phyloP scores from a whole-genome alignment of 2,888 invertebrate species.

The Kuschelorhynchus macadamiae region DNA sequence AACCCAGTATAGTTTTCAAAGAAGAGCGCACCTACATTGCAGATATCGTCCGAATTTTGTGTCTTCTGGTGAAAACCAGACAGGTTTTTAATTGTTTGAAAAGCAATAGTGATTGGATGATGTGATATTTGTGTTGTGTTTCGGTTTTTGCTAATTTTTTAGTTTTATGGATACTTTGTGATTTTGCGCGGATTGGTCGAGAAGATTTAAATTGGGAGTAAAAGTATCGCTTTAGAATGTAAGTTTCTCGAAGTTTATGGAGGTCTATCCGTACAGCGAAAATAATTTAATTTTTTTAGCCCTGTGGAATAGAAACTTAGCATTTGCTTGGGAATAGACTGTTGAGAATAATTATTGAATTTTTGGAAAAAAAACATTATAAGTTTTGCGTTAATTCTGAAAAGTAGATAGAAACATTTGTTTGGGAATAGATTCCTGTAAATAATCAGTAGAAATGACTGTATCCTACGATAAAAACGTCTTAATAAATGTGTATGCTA shows the following conservation, averaged over 20 bases:
- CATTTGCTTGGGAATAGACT: no score
- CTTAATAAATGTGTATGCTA: no score
- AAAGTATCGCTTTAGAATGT: constrained; percentile 32
- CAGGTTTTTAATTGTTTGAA: constrained; percentile 12
- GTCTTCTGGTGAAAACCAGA: background rate
- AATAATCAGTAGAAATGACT: no score
- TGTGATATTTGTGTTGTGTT: constrained; percentile 37
- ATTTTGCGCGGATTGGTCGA: constrained; percentile 30
- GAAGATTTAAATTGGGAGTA: constrained; percentile 18
- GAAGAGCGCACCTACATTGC: constrained; percentile 16
- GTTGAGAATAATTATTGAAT: no score
- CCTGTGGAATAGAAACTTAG: no score
- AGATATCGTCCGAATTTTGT: constrained; percentile 1
- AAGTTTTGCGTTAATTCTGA: no score
- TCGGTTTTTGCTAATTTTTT: constrained; percentile 24
- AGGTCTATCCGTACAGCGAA: no score
- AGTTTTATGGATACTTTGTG: constrained; percentile 22
- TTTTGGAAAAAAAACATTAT: no score
- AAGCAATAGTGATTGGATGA: constrained; percentile 27
- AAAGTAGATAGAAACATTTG: no score
- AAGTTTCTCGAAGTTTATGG: constrained; percentile 17
- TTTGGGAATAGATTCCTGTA: no score
- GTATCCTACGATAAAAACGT: no score
- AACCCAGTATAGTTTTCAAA: constrained; percentile 13
- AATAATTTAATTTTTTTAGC: no score